phyloP scores from a whole-genome alignment of 1,140 invertebrate species.

The Zaprionus ghesquierei region DNA sequence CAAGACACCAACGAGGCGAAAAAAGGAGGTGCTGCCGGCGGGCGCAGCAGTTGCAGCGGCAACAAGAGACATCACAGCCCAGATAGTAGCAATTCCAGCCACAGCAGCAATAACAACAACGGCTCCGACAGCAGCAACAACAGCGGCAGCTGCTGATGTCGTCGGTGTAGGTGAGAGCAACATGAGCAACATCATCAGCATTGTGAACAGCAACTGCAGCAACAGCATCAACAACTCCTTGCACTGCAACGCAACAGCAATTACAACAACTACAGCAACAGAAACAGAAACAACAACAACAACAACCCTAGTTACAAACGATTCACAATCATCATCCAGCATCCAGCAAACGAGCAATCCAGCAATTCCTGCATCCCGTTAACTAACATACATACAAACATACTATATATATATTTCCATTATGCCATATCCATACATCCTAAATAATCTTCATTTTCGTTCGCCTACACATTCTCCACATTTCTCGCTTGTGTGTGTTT shows the following conservation, averaged over 20 bases:
- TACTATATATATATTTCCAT: not conserved
- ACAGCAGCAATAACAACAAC: conserved; percentile 4
- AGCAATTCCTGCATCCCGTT: conserved; percentile 4
- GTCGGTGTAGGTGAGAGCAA: conserved; percentile 65
- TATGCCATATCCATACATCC: conserved; percentile 13
- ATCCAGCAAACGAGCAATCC: conserved; percentile 11
- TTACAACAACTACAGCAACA: conserved; percentile 12
- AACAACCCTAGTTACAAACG: conserved; percentile 39
- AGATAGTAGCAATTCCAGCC: not conserved
- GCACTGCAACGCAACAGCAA: conserved; percentile 30
- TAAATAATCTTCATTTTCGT: not conserved
- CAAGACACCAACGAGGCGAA: conserved; percentile 68
- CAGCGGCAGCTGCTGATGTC: conserved; percentile 21
- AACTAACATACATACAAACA: conserved; percentile 27
- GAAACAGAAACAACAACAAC: conserved; percentile 23
- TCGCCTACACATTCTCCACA: conserved; percentile 11
- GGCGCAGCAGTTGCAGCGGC: conserved; percentile 13
- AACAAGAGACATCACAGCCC: conserved; percentile 4
- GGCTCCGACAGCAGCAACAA: conserved; percentile 26
- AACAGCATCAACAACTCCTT: conserved; percentile 44
- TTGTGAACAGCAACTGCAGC: conserved; percentile 48
- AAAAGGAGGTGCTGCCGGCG: conserved; percentile 53
- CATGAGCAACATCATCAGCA: conserved; percentile 37
- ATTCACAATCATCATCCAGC: conserved; percentile 19
- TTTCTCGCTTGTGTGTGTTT: conserved; percentile 31